phyloP scores from a whole-genome alignment of 2,797 vertebrate genomes.

The Heteromormyrus szaboi region DNA sequence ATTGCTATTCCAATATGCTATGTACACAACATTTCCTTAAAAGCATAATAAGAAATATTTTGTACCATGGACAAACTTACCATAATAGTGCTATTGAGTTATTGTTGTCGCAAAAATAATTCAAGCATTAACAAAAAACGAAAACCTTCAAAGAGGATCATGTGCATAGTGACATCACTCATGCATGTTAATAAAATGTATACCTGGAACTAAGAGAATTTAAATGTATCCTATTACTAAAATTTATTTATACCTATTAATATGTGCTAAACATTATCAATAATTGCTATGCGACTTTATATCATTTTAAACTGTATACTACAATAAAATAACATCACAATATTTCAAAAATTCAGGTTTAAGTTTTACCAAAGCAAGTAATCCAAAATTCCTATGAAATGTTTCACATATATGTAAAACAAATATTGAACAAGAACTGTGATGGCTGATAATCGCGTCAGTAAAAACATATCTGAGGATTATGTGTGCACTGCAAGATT shows the following conservation, averaged over 20 bases:
- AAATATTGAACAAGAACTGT: neutral
- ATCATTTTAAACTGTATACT: neutral
- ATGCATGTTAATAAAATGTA: neutral
- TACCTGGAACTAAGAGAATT: neutral
- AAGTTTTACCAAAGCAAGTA: neutral
- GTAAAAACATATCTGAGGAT: neutral
- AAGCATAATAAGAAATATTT: neutral
- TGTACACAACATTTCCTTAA: neutral
- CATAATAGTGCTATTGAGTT: slow-evolving; percentile 37
- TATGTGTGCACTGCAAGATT: neutral
- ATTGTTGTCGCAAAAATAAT: slow-evolving; percentile 57
- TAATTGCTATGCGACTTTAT: neutral
- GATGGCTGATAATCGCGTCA: neutral
- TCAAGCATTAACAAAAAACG: slow-evolving; percentile 54
- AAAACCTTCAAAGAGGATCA: slow-evolving; percentile 33
- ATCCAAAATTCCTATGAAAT: neutral
- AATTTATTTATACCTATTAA: neutral
- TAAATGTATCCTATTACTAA: neutral
- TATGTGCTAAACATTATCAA: neutral
- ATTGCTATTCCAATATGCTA: neutral
- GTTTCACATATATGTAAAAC: neutral
- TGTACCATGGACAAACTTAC: neutral
- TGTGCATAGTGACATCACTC: neutral
- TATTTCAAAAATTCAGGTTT: neutral
- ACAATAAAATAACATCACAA: neutral